Evolutionary conservation across 2,797 vertebrate species (phyloP), one percentile per base, ranked within the genome.

Genomic region (Apogon hyalosoma): DNA sequence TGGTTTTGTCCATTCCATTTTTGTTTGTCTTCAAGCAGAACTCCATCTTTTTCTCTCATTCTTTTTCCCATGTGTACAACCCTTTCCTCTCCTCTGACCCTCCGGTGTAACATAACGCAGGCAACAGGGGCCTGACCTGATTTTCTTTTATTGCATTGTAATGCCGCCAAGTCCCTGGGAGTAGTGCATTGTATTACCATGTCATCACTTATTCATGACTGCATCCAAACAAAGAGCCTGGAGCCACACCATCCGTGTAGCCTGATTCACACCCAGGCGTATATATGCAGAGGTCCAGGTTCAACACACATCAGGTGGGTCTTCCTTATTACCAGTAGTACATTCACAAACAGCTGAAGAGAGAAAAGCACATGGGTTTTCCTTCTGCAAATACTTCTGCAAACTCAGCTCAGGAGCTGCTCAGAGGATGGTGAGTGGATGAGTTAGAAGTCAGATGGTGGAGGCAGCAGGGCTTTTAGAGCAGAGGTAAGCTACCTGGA

Each of bases 141-240:
- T 91, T 90, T 89, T 78, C 76, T 78, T 82, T 89, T 85, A 89
- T 86, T 90, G 81, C 89, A 85, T 83, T 89, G 85, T 89, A 89
- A 91, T 87, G 79, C 74, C 56, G 61, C 64, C 70, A 53, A 84
- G 75, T 90, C 84, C 82, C 81, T 82, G 79, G 62, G 79, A 82
- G 77, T 55, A 18, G 62, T 79, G 86, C 85, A 79, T 72, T 73
- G 53, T 84, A 86, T 87, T 90, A 87, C 80, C 89, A 84, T 86
- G 81, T 86, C 84, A 92, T 93, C 84, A 89, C 80, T 92, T 91
- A 93, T 93, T 92, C 86, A 92, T 91, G 82, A 69, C 69, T 70
- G 79, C 69, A 68, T 82, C 57, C 38, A 39, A 69, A 76, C 61
- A 72, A 55, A 41, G 48, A 2, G 57, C 16, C 63, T 12, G 62